Evolutionary conservation across 2,113 vertebrate species (phyloP), one percentile per base, ranked within the genome.

Genomic region (Hydropotes inermis): DNA sequence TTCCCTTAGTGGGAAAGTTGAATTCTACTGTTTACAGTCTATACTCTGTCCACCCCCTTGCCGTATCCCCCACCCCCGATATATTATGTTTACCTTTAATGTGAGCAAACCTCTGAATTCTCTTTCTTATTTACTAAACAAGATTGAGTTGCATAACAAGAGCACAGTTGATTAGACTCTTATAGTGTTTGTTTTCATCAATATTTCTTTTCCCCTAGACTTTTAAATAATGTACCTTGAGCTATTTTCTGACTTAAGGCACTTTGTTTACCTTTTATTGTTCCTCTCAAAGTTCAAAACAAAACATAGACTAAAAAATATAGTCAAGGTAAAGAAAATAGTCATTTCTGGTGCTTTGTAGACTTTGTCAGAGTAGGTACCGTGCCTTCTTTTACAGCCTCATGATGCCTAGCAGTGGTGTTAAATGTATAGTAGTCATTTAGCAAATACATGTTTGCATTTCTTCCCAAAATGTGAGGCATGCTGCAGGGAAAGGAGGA

Each of bases 201-300:
- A 1, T 92, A 52, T 93, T 91, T 91, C 58, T 88, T 30, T 39
- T 67, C 89, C 85, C 54, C 52, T 58, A 88, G 50, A 87, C 57
- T 57, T 95, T 94, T 85, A 85, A 94, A 87, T 97, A 92, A 76
- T 86, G 58, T 36, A 90, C 84, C 79, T 82, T 89, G 30, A 97
- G 33, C 57, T 90, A 5, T 54, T 96, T 92, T 84, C 57, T 95
- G 85, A 67, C 50, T 94, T 97, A 87, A 90, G 39, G 30, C 45
- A 92, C 17, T 86, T 96, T 98, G 21, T 89, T 89, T 87, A 67
- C 85, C 43, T 82, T 81, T 92, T 86, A 58, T 61, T 87, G 39
- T 84, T 89, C 57, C 55, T 81, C 96, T 94, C 58, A 93, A 61
- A 19, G 3, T 87, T 81, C 58, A 91, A 93, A 95, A 91, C 82